A percentile compares a stretch with the other conserved stretches of the same genome.
These are phyloP conservation scores for Chaetodon trifasciatus DNA, from an alignment of 2,797 vertebrate species.

Conservation along the genomic window DNA sequence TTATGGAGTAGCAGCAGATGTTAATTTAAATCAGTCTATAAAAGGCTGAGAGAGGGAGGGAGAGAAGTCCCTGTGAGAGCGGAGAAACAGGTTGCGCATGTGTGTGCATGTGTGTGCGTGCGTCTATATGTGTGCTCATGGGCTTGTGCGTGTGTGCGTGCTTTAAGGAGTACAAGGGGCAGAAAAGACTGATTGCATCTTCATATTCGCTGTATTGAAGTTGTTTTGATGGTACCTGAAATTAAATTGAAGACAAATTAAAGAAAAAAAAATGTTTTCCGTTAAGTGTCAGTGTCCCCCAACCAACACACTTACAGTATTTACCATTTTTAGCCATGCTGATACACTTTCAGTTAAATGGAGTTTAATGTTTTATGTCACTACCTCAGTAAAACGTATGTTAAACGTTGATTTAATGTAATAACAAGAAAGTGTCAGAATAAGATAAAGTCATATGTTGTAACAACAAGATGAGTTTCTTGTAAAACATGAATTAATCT, in stretches of 20 bases:
- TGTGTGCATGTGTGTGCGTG: constrained; percentile 24
- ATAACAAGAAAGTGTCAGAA: too few relatives aligned
- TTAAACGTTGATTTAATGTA: too few relatives aligned
- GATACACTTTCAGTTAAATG: too few relatives aligned
- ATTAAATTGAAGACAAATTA: not conserved
- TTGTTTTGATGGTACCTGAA: not conserved
- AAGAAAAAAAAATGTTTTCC: not conserved
- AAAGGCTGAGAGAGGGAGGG: constrained; percentile 33
- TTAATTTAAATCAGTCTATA: constrained; percentile 64
- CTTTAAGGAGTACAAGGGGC: not conserved
- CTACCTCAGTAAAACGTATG: too few relatives aligned
- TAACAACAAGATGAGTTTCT: too few relatives aligned
- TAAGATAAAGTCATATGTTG: too few relatives aligned
- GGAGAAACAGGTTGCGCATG: constrained; percentile 12
- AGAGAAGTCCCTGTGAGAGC: constrained; percentile 29
- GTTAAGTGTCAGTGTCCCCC: not conserved
- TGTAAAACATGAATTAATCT: too few relatives aligned
- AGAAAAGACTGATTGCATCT: constrained; percentile 11
- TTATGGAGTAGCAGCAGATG: constrained; percentile 53
- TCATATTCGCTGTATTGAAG: not conserved
- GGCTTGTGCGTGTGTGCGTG: not conserved
- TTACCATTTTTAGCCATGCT: too few relatives aligned
- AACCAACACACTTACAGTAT: not conserved
- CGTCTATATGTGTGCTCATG: too few relatives aligned
- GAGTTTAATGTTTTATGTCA: too few relatives aligned